Conservation (phyloP, 2,888 invertebrate genomes). For the Platerodrilus igneus region DNA sequence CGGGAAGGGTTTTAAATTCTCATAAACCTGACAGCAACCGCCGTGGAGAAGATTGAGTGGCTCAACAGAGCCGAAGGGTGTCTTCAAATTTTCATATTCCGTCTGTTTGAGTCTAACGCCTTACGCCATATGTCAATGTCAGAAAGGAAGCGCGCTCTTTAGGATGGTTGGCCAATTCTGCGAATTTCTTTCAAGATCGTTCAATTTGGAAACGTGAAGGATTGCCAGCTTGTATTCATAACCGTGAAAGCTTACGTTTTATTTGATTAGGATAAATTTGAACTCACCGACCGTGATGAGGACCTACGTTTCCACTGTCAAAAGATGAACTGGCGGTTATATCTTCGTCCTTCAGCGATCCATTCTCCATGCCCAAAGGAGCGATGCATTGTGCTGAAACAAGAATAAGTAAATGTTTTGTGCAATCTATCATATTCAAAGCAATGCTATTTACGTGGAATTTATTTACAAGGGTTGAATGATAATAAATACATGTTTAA, state of each 20-base stretch:
- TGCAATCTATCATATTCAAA: background rate
- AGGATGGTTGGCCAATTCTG: slow-evolving; percentile 37
- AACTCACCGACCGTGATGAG: slow-evolving; percentile 76
- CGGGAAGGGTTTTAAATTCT: slow-evolving; percentile 43
- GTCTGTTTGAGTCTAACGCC: slow-evolving; percentile 38
- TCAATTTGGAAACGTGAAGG: slow-evolving; percentile 37
- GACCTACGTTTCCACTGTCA: slow-evolving; percentile 80
- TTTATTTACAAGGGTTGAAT: too few species aligned
- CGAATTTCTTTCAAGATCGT: slow-evolving; percentile 36
- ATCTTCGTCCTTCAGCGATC: slow-evolving; percentile 74
- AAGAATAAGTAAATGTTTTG: slow-evolving; percentile 21
- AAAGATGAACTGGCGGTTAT: slow-evolving; percentile 82
- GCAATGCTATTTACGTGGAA: too few species aligned
- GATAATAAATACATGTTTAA: too few species aligned
- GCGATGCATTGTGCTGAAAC: slow-evolving; percentile 74
- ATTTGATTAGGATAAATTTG: slow-evolving; percentile 39
- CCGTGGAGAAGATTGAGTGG: slow-evolving; percentile 40
- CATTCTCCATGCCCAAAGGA: slow-evolving; percentile 83
- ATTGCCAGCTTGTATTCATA: slow-evolving; percentile 30
- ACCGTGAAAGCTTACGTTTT: slow-evolving; percentile 30
- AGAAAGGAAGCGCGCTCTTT: slow-evolving; percentile 33
- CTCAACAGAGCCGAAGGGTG: slow-evolving; percentile 38
- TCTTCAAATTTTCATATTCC: slow-evolving; percentile 41
- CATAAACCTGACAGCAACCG: slow-evolving; percentile 42
- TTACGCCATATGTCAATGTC: slow-evolving; percentile 40